Evolutionary conservation across 2,888 invertebrate genomes (phyloP).

Genomic region (Synanthedon myopaeformis): DNA sequence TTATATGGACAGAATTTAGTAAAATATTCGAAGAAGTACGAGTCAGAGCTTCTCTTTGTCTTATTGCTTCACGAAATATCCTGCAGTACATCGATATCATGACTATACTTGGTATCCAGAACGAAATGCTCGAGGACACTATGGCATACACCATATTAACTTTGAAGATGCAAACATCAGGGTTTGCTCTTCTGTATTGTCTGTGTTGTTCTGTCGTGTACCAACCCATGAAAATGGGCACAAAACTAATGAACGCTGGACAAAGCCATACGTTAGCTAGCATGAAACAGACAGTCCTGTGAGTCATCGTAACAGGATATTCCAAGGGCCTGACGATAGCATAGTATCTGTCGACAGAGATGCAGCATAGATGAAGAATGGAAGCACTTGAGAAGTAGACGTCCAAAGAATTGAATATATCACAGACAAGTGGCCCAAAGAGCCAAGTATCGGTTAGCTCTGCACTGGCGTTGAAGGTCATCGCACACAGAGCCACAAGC

Average conservation of each 20-base stretch:
- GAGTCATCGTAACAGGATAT: conserved; percentile 93
- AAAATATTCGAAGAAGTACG: conserved; percentile 89
- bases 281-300: conserved; percentile 84
- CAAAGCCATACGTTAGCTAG: conserved; percentile 91
- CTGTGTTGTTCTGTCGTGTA: conserved; percentile 89
- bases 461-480: conserved; percentile 93
- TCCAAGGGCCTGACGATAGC: conserved; percentile 93
- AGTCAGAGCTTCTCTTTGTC: conserved; percentile 84
- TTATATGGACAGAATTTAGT: conserved; percentile 86
- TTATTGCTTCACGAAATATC: conserved; percentile 85
- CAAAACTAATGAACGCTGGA: conserved; percentile 92
- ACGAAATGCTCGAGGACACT: conserved; percentile 89
- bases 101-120: conserved; percentile 93
- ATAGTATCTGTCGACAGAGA: conserved; percentile 92
- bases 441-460: conserved; percentile 89
- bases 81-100: conserved; percentile 94
- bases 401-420: conserved; percentile 94
- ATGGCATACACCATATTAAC: conserved; percentile 90
- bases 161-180: conserved; percentile 84
- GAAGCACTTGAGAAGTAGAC: conserved; percentile 94
- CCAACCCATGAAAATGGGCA: conserved; percentile 95
- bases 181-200: conserved; percentile 72
- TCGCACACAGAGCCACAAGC: conserved; percentile 90
- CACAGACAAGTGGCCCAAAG: conserved; percentile 91
- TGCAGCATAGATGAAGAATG: conserved; percentile 93